Percentiles rank a stretch among this genome's conserved stretches.
phyloP scores from a whole-genome alignment of 2,888 invertebrate genomes.

The Carabus problematicus region DNA sequence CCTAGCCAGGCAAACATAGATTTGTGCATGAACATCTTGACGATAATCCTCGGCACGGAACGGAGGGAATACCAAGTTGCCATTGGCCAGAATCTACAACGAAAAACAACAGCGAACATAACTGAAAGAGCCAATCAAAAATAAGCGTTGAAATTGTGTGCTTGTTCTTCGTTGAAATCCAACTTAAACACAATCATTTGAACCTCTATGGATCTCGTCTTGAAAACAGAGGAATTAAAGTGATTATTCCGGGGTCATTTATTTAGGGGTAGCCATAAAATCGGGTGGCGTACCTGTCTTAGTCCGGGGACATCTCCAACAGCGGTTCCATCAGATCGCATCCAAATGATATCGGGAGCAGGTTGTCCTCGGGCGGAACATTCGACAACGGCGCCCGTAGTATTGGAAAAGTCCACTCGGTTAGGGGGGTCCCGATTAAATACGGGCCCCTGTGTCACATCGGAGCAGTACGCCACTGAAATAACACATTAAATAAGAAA shows the following conservation, averaged over 20 bases:
- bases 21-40: conserved; percentile 93
- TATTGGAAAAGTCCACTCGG: conserved; percentile 92
- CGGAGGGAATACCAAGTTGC: conserved; percentile 92
- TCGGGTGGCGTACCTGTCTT: conserved; percentile 81
- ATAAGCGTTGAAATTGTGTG: no score
- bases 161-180: no score
- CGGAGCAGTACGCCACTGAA: conserved; percentile 22
- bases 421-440: conserved; percentile 92
- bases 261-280: conserved; percentile 33
- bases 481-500: neutral
- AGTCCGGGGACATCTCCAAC: conserved; percentile 90
- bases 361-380: conserved; percentile 92
- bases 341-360: conserved; percentile 91
- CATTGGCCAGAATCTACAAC: conserved; percentile 81
- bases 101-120: no score
- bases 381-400: conserved; percentile 90
- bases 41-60: conserved; percentile 93
- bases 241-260: conserved; percentile 3
- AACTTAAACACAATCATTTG: no score
- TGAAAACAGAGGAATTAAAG: no score
- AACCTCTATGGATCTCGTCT: no score
- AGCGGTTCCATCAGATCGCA: conserved; percentile 87
- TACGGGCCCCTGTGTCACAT: conserved; percentile 72
- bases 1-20: conserved; percentile 90
- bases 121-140: no score